phyloP scores from a whole-genome alignment of 2,888 invertebrate species.

The Sepiola atlantica region DNA sequence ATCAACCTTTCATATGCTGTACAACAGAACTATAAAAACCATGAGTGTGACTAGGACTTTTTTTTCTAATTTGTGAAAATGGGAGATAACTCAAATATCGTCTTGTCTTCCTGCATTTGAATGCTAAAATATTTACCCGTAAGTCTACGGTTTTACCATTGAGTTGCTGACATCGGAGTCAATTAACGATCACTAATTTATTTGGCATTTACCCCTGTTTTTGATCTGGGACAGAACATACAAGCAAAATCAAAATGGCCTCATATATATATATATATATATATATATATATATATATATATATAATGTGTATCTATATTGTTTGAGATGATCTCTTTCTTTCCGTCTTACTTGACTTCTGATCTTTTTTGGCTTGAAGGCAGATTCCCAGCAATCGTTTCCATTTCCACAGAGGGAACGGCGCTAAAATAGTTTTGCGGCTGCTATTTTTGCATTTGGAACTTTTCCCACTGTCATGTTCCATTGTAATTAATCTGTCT shows the following conservation, averaged over 20 bases:
- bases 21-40: background rate
- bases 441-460: conserved; percentile 32
- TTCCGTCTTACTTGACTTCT: background rate
- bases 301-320: background rate
- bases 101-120: background rate
- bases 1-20: too few relatives aligned
- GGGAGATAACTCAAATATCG: background rate
- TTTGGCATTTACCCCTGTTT: background rate
- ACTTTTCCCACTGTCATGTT: conserved; percentile 32
- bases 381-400: background rate
- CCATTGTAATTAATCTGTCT: conserved; percentile 21
- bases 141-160: background rate
- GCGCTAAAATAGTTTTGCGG: background rate
- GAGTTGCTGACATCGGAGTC: background rate
- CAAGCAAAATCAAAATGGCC: conserved; percentile 6
- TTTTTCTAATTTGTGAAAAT: background rate
- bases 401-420: conserved; percentile 21
- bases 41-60: background rate
- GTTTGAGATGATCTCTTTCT: background rate
- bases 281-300: too few relatives aligned
- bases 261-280: background rate
- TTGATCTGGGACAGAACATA: background rate
- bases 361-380: conserved; percentile 32
- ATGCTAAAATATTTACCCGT: background rate
- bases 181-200: conserved; percentile 4